Evolutionary conservation across 1,140 invertebrate genomes (phyloP), one percentile per base, ranked within the genome.

Genomic region (Aphelenchoides fujianensis): DNA sequence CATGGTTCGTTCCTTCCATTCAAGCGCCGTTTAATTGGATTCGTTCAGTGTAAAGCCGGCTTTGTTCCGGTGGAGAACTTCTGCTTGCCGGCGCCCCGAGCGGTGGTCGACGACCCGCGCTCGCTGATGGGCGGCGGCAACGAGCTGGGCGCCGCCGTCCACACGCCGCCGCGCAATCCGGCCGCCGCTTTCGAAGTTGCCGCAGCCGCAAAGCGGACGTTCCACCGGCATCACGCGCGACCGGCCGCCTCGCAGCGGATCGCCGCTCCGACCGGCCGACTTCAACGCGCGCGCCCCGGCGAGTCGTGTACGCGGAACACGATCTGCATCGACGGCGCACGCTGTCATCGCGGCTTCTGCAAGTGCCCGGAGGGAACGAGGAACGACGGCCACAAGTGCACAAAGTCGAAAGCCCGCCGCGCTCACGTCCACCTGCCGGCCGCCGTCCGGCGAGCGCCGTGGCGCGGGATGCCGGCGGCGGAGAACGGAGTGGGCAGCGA

Each of bases 281-380:
- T 48, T 48, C 41, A 48, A 23, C 12, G 23, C 12, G 41, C 41
- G 23, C 12, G 23, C 12, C 41, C 41, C 41, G 41, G 41, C 12
- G 73, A 74, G 37, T 55, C 67, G 28, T 75, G 74, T 53, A 71
- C 28, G 12, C 19, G 30, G 5, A 54, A 69, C 16, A 23, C 7
- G n/a, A 53, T 75, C 5, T 81, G 79, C 53, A 30, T 84, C 0
- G 79, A 79, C 12, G 83, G 83, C 48, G 73, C 79, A 23, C 28
- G 62, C 9, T 81, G 79, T 62, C 37, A 53, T 7, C 27, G 31
- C 2, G 77, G 77, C 1, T 82, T 74, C 69, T 82, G 80, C 69
- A 67, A 83, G 36, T 82, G 80, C 37, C 68, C 78, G 0, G 70
- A 71, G 28, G 82, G 77, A 16, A 69, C 57, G 1, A 31, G 54